Base-by-base conservation (phyloP, 2,888 invertebrate species). In the Scaptodrosophila latifasciaeformis region DNA sequence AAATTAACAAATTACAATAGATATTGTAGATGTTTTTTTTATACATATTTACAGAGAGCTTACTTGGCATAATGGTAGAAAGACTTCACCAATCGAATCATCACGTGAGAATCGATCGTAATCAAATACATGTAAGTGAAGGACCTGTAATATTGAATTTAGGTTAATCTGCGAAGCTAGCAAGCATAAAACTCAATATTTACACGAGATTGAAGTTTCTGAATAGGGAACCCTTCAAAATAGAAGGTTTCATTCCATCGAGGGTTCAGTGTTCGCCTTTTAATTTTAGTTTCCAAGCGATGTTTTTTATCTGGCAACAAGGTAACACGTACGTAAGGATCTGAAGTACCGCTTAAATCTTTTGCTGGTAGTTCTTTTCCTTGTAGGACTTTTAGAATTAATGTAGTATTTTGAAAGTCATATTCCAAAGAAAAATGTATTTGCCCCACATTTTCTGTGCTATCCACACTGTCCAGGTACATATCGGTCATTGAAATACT, bases 221-320 rank as follows among this genome's bases (percentile, higher is more conserved):
- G 96, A 72, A 96, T 95, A 17, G 96, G 96, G 83, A 96, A 96
- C 57, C 96, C 96, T 88, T 96, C 96, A 84, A 96, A 96, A 86
- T 96, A 96, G 85, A 96, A 95, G 19, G 96, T 96, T 86, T 96
- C 96, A 86, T 96, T 96, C 96, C 96, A 96, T 70, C 95, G 88
- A 0, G 96, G 96, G 87, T 96, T 96, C 49, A 96, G 88, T 13
- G 96, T 96, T 60, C 96, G 90, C 58, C 96, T 88, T 85, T 96
- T 96, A 82, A 96, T 96, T 89, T 96, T 96, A 24, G 96, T 96
- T 88, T 96, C 96, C 74, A 96, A 88, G 2, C 96, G 92, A 81
- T 96, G 95, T 81, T 96, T 96, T 87, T 96, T 96, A 86, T 96
- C 96, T 1, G 96, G 96, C 37, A 96, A 89, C 15, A 96, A 88